A percentile compares a stretch with the other conserved stretches of the same genome.
phyloP scores from a whole-genome alignment of 2,113 vertebrate genomes.

The Oncorhynchus keta region DNA sequence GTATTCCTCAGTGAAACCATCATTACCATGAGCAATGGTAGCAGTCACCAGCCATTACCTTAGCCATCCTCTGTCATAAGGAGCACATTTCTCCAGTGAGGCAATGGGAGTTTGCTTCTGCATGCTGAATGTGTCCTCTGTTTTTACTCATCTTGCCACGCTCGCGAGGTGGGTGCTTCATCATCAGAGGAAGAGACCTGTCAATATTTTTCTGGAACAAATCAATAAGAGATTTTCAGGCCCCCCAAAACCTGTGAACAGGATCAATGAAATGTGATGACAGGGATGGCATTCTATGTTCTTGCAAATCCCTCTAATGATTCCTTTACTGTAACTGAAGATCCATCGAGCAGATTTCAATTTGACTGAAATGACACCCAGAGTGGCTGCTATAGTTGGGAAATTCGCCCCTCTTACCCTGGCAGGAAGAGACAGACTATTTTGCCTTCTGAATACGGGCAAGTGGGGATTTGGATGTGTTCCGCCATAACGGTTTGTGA shows the following conservation, averaged over 20 bases:
- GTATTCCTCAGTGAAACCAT: constrained; percentile 73
- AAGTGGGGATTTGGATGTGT: constrained; percentile 61
- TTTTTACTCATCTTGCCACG: background rate
- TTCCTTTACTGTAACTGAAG: constrained; percentile 58
- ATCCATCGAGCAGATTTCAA: constrained; percentile 22
- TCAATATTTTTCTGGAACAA: constrained; percentile 54
- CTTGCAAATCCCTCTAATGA: constrained; percentile 68
- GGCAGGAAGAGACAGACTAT: constrained; percentile 49
- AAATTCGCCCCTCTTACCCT: background rate
- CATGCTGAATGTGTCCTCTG: constrained; percentile 69
- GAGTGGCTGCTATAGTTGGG: constrained; percentile 6
- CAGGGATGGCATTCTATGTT: constrained; percentile 49
- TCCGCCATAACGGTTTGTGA: constrained; percentile 53
- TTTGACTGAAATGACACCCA: constrained; percentile 27
- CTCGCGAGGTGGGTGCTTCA: constrained; percentile 57
- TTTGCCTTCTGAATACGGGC: constrained; percentile 61
- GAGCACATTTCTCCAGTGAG: constrained; percentile 68
- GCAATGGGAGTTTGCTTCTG: constrained; percentile 56
- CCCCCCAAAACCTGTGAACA: constrained; percentile 39
- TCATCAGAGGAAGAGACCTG: constrained; percentile 59
- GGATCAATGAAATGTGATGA: constrained; percentile 59
- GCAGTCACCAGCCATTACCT: constrained; percentile 78
- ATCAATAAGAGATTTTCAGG: constrained; percentile 60
- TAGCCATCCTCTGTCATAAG: constrained; percentile 77
- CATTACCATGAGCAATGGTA: constrained; percentile 78